Base-by-base conservation (phyloP, 2,797 vertebrate species). In the Pangasius djambal region DNA sequence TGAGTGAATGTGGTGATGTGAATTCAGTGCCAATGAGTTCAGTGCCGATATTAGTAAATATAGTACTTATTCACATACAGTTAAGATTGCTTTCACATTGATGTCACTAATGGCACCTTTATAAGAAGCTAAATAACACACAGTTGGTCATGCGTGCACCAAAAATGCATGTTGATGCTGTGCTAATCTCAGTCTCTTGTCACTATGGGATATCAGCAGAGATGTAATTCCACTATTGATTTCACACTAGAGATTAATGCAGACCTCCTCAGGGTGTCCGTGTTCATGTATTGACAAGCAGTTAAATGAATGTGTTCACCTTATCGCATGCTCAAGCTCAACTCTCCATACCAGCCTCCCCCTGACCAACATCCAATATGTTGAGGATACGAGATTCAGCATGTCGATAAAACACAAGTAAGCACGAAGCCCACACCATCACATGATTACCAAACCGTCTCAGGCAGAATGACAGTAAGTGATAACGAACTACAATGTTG, bases 221-320 rank as follows among this genome's bases (percentile, higher is more conserved):
- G 65, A 84, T 89, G 85, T 89, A 89, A 90, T 91, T 89, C 87
- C 87, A 85, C 72, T 89, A 91, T 90, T 86, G 90, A 92, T 91
- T 91, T 83, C 89, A 86, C 81, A 74, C 87, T 50, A 79, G 67
- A 85, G 92, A 90, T 91, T 88, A 89, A 91, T 92, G 86, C 77
- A 25, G 65, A 74, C 70, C 83, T 86, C 88, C 89, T 91, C 63
- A 2, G 90, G 88, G 88, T 86, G 86, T 88, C 77, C 84, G 69
- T 86, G 86, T 89, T 88, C 86, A 74, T 90, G 85, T 92, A 88
- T 91, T 90, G 92, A 91, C 86, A 82, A 89, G 86, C 59, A 59
- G 85, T 67, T 89, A 72, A 91, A 91, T 89, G 40, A 87, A 87
- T 89, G 88, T 87, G 86, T 90, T 91, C 84, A 87, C 87, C 82